These are phyloP conservation scores for Anguilla marmorata DNA, from an alignment of 2,797 vertebrate genomes.

Conservation along the genomic window DNA sequence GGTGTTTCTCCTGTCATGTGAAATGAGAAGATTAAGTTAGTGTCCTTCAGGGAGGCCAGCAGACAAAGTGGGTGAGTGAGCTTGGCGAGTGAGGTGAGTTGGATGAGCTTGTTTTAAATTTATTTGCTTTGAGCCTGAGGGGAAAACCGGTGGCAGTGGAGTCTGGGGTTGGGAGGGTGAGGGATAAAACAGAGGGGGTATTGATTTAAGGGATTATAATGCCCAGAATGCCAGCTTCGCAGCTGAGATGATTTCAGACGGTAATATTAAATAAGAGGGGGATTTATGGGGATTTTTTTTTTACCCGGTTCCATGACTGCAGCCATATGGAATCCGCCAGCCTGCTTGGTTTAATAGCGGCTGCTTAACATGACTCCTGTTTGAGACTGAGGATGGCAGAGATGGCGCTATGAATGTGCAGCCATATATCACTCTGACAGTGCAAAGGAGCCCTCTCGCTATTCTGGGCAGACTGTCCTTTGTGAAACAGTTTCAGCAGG, in stretches of 20 bases:
- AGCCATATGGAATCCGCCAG: background rate
- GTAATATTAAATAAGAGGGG: slow-evolving; percentile 50
- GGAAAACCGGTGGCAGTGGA: background rate
- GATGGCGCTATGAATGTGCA: background rate
- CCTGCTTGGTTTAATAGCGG: slow-evolving; percentile 18
- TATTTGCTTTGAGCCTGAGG: slow-evolving; percentile 9
- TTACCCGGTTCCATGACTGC: slow-evolving; percentile 15
- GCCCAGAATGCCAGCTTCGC: slow-evolving; percentile 40
- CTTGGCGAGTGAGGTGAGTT: background rate
- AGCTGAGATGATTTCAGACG: slow-evolving; percentile 38
- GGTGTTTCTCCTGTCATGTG: slow-evolving; percentile 1
- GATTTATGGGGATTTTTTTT: slow-evolving; percentile 49
- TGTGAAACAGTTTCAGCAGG: slow-evolving; percentile 5
- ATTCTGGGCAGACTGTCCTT: slow-evolving; percentile 21
- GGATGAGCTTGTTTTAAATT: slow-evolving; percentile 7
- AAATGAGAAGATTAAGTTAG: background rate
- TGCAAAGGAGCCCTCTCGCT: background rate
- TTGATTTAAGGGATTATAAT: slow-evolving; percentile 49
- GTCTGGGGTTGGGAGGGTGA: background rate
- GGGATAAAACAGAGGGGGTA: slow-evolving; percentile 30
- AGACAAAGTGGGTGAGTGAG: background rate
- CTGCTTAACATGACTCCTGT: slow-evolving; percentile 24
- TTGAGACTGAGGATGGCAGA: background rate
- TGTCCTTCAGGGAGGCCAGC: slow-evolving; percentile 13
- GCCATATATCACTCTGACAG: slow-evolving; percentile 11